Evolutionary conservation across 2,888 invertebrate species (phyloP).

Genomic region (Dusona sp.): DNA sequence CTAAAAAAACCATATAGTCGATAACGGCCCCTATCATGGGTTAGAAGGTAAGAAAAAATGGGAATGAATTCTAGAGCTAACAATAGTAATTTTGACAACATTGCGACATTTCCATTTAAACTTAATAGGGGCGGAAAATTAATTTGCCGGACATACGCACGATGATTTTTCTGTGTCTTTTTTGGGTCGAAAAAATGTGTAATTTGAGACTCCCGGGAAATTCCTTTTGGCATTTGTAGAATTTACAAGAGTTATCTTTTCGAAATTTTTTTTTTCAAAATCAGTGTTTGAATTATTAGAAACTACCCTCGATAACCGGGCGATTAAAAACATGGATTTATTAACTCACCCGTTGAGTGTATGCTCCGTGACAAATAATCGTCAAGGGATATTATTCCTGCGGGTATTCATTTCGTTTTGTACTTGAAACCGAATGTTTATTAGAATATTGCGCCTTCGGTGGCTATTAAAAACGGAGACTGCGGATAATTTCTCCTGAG

Average conservation of each 20-base stretch:
- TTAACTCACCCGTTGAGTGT: neutral
- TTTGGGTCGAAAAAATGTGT: too few relatives aligned
- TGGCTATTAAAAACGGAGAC: neutral
- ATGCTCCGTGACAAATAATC: neutral
- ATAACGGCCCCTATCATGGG: too few relatives aligned
- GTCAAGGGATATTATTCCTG: neutral
- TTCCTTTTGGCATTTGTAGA: neutral
- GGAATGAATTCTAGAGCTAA: too few relatives aligned
- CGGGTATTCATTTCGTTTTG: neutral
- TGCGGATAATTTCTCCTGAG: conserved; percentile 47
- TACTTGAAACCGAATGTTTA: neutral
- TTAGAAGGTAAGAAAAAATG: too few relatives aligned
- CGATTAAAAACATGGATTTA: neutral
- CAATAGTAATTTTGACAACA: neutral
- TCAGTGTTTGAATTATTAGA: neutral
- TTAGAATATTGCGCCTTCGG: neutral
- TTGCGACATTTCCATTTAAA: neutral
- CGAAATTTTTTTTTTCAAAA: neutral
- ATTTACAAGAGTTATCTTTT: neutral
- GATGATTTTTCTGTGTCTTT: neutral
- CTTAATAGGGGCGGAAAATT: neutral
- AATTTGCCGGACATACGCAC: neutral
- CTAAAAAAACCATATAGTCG: too few relatives aligned
- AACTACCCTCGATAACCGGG: neutral
- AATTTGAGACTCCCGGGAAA: neutral